Base-by-base conservation (phyloP, 2,113 vertebrate genomes). In the Notarius lentiginosus region DNA sequence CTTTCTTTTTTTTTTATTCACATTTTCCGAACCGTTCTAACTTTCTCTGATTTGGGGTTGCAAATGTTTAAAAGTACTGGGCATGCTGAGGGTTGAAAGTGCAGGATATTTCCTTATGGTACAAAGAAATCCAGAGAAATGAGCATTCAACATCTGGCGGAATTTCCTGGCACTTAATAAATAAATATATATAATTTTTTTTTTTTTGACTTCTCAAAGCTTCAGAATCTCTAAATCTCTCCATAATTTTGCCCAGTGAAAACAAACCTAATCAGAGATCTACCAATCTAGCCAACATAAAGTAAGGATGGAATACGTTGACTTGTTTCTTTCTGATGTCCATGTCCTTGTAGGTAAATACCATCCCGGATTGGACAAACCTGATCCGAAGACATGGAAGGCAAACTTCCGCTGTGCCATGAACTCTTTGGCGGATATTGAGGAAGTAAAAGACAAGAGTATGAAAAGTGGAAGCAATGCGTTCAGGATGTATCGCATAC, bases 381-480 rank as follows among this genome's bases (percentile, higher is more conserved):
- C 96, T 0, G 97, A 97, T 89, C 96, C 97, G 51, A 97, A 97
- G 93, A 97, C 96, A 2, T 97, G 97, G 97, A 97, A 97, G 84
- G 97, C 97, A 27, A 97, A 97, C 88, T 97, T 97, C 83, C 95
- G 97, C 41, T 97, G 97, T 75, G 97, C 97, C 65, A 97, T 97
- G 96, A 97, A 97, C 92, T 97, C 96, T 24, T 91, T 97, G 89
- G 96, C 96, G 55, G 97, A 97, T 87, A 97, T 97, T 18, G 96
- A 97, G 93, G 97, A 97, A 93, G 97, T 97, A 66, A 97, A 97
- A 90, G 96, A 97, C 89, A 96, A 95, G 90, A 97, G 97, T 51
- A 97, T 97, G 92, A 97, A 97, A 90, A 97, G 96, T 92, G 97
- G 97, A 89, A 97, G 95, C 90, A 97, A 97, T 27, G 97, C 97